These are phyloP conservation scores for Brachionus sp. DNA, from an alignment of 1,140 invertebrate genomes.

Conservation along the genomic window DNA sequence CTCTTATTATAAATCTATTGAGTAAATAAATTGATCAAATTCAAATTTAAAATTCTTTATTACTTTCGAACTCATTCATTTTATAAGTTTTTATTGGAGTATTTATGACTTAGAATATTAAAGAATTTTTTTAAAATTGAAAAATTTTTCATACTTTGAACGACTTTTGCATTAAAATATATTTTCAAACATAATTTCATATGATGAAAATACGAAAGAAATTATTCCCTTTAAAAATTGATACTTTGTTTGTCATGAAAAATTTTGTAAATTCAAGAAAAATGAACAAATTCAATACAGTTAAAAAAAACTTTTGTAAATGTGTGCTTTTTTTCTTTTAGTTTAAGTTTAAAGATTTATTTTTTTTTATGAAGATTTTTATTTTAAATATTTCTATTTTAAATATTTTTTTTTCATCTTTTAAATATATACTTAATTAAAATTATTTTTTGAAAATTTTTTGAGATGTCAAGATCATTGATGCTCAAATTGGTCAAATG, in stretches of 20 bases:
- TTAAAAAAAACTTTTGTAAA: background rate
- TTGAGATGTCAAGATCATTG: background rate
- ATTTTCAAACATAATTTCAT: background rate
- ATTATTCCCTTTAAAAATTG: background rate
- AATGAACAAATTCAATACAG: background rate
- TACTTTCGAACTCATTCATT: too few relatives aligned
- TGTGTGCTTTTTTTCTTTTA: background rate
- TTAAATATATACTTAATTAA: background rate
- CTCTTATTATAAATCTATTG: too few relatives aligned
- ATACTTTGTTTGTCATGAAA: too few relatives aligned
- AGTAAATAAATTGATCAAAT: background rate
- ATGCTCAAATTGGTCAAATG: background rate
- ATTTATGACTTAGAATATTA: too few relatives aligned
- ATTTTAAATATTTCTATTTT: background rate
- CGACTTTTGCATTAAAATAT: background rate
- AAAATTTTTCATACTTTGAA: background rate
- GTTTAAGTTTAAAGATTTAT: background rate
- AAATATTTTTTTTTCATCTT: background rate
- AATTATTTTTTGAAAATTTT: background rate
- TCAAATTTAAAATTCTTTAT: constrained; percentile 1
- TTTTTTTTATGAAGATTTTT: background rate
- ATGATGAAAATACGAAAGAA: background rate
- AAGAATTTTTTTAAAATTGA: too few relatives aligned
- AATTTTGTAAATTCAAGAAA: background rate
- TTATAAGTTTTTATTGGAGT: too few relatives aligned